Base-by-base conservation (phyloP, 2,888 invertebrate genomes). In the Toxonevra muliebris region DNA sequence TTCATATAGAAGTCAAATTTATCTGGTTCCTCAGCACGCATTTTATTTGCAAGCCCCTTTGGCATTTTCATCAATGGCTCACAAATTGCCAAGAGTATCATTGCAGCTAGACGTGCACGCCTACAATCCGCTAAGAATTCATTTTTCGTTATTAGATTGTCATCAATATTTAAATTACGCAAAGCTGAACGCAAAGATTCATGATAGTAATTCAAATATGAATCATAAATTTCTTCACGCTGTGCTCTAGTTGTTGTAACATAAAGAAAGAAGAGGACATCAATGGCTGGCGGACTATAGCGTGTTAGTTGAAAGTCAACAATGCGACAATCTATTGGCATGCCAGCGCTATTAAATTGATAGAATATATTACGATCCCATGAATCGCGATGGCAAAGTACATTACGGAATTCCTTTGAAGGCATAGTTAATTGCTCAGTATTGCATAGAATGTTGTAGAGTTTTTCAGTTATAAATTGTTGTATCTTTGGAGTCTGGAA, bases 281-380 rank as follows among this genome's bases (percentile, higher is more conserved):
- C 89, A 60, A 88, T 85, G 1, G 87, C 84, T 1, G 89, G 87
- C 0, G 89, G 87, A 19, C 84, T 84, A 69, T 89, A 90, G n/a
- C 87, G 84, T 0, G 85, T 76, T 65, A 88, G 73, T 74, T 89
- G 89, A 73, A 87, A 89, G 76, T 89, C 89, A 1, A 89, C 85
- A 41, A 89, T 75, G 45, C 86, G 76, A 68, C 88, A 88, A 8
- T 82, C 82, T 0, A 81, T 76, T 1, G 85, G 84, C 48, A 62
- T 48, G 3, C 57, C 17, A 1, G n/a, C n/a, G 3, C 64, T 48
- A 17, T 76, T 70, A n/a, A 76, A 81, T 10, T 77, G 71, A 67
- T 77, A 85, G 59, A 85, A 77, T 42, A 86, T 79, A 73, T 86
- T 86, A 4, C 82, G 80, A 68, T 78, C 78, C 85, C 85, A 85